A percentile compares a stretch with the other conserved stretches of the same genome.
phyloP scores from a whole-genome alignment of 2,113 vertebrate species.

The Podarcis raffonei region DNA sequence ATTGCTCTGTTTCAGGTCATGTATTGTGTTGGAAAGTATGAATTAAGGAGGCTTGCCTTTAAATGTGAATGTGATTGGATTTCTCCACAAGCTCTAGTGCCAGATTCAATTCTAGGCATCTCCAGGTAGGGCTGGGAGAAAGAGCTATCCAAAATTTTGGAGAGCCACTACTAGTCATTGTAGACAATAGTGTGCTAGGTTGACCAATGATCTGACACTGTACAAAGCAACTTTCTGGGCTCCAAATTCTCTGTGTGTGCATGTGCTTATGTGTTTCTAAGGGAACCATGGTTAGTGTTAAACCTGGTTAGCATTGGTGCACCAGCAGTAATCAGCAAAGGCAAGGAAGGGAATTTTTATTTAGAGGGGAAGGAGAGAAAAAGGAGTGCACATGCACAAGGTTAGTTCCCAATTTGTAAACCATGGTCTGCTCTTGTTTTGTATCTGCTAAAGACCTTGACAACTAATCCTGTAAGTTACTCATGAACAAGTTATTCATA shows the following conservation, averaged over 20 bases:
- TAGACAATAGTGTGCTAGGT: too few relatives aligned
- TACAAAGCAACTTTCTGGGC: too few relatives aligned
- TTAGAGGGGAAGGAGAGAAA: background rate
- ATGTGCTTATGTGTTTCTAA: background rate
- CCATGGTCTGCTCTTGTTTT: background rate
- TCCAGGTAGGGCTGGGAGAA: too few relatives aligned
- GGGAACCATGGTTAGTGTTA: background rate
- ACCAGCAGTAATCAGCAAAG: background rate
- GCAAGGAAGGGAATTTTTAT: background rate
- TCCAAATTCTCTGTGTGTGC: background rate
- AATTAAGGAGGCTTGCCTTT: too few relatives aligned
- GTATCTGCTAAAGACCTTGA: background rate
- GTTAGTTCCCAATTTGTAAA: background rate
- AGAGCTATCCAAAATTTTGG: background rate
- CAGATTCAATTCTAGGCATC: background rate
- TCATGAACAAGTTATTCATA: background rate
- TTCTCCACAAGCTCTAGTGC: too few relatives aligned
- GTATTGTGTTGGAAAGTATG: too few relatives aligned
- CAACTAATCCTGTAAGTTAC: background rate
- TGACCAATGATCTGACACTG: too few relatives aligned
- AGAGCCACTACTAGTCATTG: too few relatives aligned
- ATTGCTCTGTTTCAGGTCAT: too few relatives aligned
- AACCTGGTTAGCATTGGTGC: background rate
- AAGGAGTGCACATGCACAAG: background rate
- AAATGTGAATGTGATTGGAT: too few relatives aligned